Evolutionary conservation across 2,888 invertebrate species (phyloP).

Genomic region (Plebejus anna): DNA sequence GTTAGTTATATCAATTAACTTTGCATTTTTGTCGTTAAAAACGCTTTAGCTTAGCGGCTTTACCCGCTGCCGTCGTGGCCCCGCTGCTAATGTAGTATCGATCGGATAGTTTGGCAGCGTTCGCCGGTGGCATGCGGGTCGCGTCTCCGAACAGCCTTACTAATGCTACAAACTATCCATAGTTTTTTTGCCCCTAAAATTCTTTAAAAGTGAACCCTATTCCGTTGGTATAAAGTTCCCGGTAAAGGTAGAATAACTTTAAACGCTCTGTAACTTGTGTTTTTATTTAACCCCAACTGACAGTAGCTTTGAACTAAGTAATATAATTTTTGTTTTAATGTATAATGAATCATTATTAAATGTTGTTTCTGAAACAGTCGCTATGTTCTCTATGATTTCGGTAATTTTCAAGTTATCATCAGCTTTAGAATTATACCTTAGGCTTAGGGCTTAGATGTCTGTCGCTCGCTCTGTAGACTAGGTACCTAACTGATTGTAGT

Average conservation of each 20-base stretch:
- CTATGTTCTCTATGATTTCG: not conserved
- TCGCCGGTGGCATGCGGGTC: slow-evolving; percentile 61
- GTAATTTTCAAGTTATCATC: too few species aligned
- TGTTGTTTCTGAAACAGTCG: not conserved
- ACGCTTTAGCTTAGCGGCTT: slow-evolving; percentile 11
- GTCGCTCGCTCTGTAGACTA: too few species aligned
- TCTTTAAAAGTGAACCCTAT: not conserved
- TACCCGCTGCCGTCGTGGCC: slow-evolving; percentile 43
- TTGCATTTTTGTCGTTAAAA: not conserved
- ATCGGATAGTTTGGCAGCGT: slow-evolving; percentile 67
- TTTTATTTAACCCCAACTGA: slow-evolving; percentile 24
- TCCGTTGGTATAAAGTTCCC: not conserved
- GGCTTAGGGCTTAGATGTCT: too few species aligned
- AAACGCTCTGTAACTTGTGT: slow-evolving; percentile 19
- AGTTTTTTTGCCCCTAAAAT: not conserved
- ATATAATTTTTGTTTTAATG: not conserved
- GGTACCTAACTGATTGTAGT: not conserved
- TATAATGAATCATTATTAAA: not conserved
- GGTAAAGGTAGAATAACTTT: not conserved
- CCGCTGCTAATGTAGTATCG: slow-evolving; percentile 59
- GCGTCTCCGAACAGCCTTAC: slow-evolving; percentile 36
- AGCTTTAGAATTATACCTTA: too few species aligned
- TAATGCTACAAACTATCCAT: slow-evolving; percentile 29
- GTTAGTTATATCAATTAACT: not conserved
- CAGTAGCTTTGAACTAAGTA: not conserved